These are phyloP conservation scores for Nixonia krombeini DNA, from an alignment of 1,140 invertebrate genomes.

Conservation along the genomic window DNA sequence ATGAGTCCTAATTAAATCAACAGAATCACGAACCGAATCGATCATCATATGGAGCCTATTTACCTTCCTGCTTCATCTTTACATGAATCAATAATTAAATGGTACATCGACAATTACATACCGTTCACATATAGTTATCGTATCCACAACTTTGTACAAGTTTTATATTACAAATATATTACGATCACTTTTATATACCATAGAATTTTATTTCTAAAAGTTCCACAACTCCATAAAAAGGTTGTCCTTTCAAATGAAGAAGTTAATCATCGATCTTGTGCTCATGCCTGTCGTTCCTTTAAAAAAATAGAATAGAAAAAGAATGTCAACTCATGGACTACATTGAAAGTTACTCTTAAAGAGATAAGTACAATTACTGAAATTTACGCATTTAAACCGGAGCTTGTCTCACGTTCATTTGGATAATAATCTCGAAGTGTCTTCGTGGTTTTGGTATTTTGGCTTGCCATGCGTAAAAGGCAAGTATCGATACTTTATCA, in stretches of 20 bases:
- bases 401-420: too few relatives aligned
- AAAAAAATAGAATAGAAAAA: too few relatives aligned
- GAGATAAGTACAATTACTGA: constrained; percentile 47
- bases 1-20: too few relatives aligned
- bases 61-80: too few relatives aligned
- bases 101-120: constrained; percentile 25
- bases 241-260: constrained; percentile 19
- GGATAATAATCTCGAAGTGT: constrained; percentile 73
- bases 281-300: neutral
- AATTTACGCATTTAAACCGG: constrained; percentile 61
- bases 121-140: too few relatives aligned
- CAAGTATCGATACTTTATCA: constrained; percentile 99
- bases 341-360: constrained; percentile 17
- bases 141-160: constrained; percentile 68
- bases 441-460: constrained; percentile 83
- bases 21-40: too few relatives aligned
- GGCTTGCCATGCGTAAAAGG: constrained; percentile 99
- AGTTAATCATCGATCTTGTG: constrained; percentile 3
- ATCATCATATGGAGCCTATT: too few relatives aligned
- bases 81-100: constrained; percentile 3
- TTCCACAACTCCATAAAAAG: constrained; percentile 9
- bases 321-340: neutral
- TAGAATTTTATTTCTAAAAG: constrained; percentile 38
- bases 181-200: constrained; percentile 59
- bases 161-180: constrained; percentile 71